A percentile compares a stretch with the other conserved stretches of the same genome.
Evolutionary conservation across 1,140 invertebrate species (phyloP).

Genomic region (Pinna nobilis): DNA sequence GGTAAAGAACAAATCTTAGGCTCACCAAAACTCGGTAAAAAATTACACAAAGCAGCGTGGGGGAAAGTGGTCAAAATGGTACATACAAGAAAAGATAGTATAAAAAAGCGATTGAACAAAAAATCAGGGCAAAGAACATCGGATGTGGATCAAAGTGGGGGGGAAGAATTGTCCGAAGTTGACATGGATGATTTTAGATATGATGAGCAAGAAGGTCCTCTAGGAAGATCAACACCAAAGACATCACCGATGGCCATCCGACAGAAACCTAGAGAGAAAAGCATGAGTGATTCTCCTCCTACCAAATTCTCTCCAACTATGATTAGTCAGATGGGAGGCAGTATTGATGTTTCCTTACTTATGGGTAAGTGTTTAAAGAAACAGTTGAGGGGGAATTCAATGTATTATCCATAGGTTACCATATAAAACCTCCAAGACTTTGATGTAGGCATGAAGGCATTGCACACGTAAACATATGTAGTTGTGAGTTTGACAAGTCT

Average conservation of each 20-base stretch:
- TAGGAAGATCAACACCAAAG: slow-evolving; percentile 66
- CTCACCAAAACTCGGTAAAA: slow-evolving; percentile 50
- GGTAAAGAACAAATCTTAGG: slow-evolving; percentile 24
- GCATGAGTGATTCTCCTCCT: slow-evolving; percentile 79
- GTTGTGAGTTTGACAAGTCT: too few species aligned
- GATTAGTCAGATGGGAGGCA: slow-evolving; percentile 35
- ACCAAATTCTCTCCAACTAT: slow-evolving; percentile 77
- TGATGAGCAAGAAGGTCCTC: slow-evolving; percentile 54
- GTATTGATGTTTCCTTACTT: slow-evolving; percentile 60
- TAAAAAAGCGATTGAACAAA: slow-evolving; percentile 73
- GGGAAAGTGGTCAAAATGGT: slow-evolving; percentile 82
- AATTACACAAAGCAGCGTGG: slow-evolving; percentile 79
- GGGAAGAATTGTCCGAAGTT: slow-evolving; percentile 58
- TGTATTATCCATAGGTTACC: neutral
- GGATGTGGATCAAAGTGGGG: slow-evolving; percentile 18
- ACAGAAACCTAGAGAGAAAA: slow-evolving; percentile 78
- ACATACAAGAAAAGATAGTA: slow-evolving; percentile 81
- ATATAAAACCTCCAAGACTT: too few species aligned
- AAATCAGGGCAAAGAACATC: slow-evolving; percentile 37
- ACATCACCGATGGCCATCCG: slow-evolving; percentile 56
- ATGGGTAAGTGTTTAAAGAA: slow-evolving; percentile 58
- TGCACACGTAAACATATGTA: too few species aligned
- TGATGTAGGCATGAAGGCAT: too few species aligned
- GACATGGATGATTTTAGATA: slow-evolving; percentile 54
- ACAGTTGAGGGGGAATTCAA: neutral